Base-by-base conservation (phyloP, 2,113 vertebrate genomes). In the Sterrhoptilus dennistouni region DNA sequence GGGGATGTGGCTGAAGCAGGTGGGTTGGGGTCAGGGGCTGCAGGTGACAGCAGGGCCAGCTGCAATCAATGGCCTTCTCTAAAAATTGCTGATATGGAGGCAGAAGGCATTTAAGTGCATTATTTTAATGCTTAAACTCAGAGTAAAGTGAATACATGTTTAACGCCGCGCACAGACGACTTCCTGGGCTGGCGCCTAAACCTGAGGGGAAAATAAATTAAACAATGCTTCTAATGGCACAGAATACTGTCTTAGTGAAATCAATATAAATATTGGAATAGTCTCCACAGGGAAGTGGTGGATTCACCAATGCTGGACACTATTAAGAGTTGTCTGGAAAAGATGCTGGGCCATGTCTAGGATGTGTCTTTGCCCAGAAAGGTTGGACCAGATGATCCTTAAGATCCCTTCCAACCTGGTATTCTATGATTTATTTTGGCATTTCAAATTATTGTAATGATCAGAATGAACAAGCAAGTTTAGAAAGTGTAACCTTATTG, bases 361-460 rank as follows among this genome's bases (percentile, higher is more conserved):
- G 20, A 54, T 0, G 0, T 8, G 8, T 18, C 45, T 87, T 63
- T 91, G 66, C 49, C 66, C 75, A 47, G 31, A 63, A 57, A 79
- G 6, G 8, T 69, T n/a, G 27, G 19, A 53, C 6, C 44, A 69
- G 12, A 31, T 64, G 44, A 79, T 57, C 54, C 44, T 47, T 42
- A 38, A 83, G n/a, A 4, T 53, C 24, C 23, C 17, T 91, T 74
- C 38, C 78, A 79, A 52, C 54, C 38, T 53, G 18, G 12, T 56
- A 40, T 59, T 71, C 8, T 24, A 6, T 38, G 52, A 86, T 91
- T 94, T 86, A 78, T 95, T 93, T 83, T 96, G 83, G 60, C 85
- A 75, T 81, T 90, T 93, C 60, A 89, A 94, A 94, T 93, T 83
- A 90, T 81, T 81, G 20, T 71, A 93, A 93, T 90, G 85, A 88